Evolutionary conservation across 2,888 invertebrate species (phyloP).

Genomic region (Tenthredo mesomela): DNA sequence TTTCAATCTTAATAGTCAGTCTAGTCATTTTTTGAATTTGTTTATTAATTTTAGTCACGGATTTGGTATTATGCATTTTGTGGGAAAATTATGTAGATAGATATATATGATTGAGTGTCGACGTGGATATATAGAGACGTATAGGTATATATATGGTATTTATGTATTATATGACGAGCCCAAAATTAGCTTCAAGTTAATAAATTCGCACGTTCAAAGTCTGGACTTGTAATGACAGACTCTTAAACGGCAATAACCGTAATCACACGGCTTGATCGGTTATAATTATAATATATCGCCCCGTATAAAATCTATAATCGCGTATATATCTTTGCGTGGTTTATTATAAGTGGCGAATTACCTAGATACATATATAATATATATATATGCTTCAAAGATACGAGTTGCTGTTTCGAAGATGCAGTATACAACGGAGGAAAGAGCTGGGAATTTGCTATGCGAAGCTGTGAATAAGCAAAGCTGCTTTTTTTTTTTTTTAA

Average conservation of each 20-base stretch:
- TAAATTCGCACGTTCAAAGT: conserved; percentile 15
- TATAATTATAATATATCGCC: neutral
- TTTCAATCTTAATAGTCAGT: too few species aligned
- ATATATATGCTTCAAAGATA: neutral
- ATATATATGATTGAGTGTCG: neutral
- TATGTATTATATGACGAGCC: neutral
- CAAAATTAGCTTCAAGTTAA: neutral
- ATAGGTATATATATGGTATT: neutral
- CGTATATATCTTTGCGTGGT: neutral
- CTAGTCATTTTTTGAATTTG: too few species aligned
- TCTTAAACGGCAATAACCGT: conserved; percentile 9
- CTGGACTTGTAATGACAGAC: neutral
- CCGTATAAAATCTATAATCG: conserved; percentile 12
- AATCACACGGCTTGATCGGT: conserved; percentile 8
- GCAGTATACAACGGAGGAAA: neutral
- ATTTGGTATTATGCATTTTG: too few species aligned
- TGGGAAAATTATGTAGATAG: neutral
- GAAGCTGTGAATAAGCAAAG: neutral
- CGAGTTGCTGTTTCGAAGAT: neutral
- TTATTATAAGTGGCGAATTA: conserved; percentile 13
- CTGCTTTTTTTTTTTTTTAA: neutral
- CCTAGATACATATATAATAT: neutral
- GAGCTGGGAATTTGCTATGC: neutral
- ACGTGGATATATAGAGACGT: neutral
- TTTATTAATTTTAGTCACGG: too few species aligned